These are phyloP conservation scores for Nasonia vitripennis DNA, from an alignment of 1,140 invertebrate species.

Conservation along the genomic window DNA sequence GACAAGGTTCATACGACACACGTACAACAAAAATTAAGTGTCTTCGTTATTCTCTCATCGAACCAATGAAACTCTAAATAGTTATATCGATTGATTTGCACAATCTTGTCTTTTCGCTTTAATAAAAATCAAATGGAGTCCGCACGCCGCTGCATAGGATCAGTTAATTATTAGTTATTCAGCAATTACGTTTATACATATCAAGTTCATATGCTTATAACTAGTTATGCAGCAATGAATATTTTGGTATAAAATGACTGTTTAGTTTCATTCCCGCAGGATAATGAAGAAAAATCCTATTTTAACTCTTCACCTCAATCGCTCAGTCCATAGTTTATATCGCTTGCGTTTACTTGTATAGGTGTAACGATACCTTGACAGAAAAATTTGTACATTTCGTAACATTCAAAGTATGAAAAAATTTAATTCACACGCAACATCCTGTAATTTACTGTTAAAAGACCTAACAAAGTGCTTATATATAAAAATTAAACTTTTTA, in stretches of 20 bases:
- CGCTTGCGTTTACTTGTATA: conserved; percentile 37
- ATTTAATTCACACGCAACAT: conserved; percentile 31
- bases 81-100: conserved; percentile 10
- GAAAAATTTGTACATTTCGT: conserved; percentile 44
- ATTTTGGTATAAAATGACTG: conserved; percentile 66
- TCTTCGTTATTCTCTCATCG: not conserved
- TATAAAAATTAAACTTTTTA: conserved; percentile 41
- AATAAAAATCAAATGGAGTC: conserved; percentile 34
- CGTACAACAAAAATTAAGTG: conserved; percentile 22
- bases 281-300: conserved; percentile 41
- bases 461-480: conserved; percentile 25
- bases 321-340: conserved; percentile 41
- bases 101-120: conserved; percentile 55
- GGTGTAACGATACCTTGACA: conserved; percentile 41
- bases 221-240: conserved; percentile 51
- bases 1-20: conserved; percentile 1
- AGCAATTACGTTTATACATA: conserved; percentile 44
- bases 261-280: conserved; percentile 43
- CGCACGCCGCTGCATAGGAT: conserved; percentile 23
- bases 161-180: conserved; percentile 40
- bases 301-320: conserved; percentile 28
- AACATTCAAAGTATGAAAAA: conserved; percentile 37
- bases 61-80: conserved; percentile 3
- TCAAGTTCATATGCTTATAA: conserved; percentile 45
- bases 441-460: conserved; percentile 10